These are phyloP conservation scores for Tamandua tetradactyla DNA, from an alignment of 2,797 vertebrate genomes.

Conservation along the genomic window DNA sequence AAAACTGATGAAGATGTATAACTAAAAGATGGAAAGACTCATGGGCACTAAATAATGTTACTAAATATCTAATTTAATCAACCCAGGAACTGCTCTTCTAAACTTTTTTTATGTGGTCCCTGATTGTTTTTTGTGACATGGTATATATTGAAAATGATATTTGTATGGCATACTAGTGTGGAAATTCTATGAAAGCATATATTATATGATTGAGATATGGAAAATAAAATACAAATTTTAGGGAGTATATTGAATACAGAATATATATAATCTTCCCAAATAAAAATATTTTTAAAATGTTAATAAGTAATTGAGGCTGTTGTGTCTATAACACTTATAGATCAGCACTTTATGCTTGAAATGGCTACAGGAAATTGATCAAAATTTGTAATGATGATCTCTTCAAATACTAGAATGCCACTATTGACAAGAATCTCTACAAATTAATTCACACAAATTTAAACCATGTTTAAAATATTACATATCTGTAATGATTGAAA, in stretches of 20 bases:
- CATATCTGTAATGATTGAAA: neutral
- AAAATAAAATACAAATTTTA: neutral
- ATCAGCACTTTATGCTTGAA: neutral
- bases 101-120: neutral
- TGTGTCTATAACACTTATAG: neutral
- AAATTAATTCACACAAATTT: neutral
- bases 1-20: neutral
- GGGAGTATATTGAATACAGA: neutral
- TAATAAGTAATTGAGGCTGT: neutral
- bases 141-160: neutral
- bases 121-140: neutral
- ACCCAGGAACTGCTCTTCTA: neutral
- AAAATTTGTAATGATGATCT: neutral
- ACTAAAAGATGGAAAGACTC: neutral
- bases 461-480: neutral
- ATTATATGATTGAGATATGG: neutral
- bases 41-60: neutral
- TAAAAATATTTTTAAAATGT: neutral
- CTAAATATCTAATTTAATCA: neutral
- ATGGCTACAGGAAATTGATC: neutral
- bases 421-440: neutral
- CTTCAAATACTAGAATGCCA: neutral
- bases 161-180: neutral
- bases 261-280: conserved; percentile 8
- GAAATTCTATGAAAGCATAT: neutral